Percentiles rank a stretch among this genome's conserved stretches.
Evolutionary conservation across 2,888 invertebrate genomes (phyloP).

Genomic region (Diaperis boleti): DNA sequence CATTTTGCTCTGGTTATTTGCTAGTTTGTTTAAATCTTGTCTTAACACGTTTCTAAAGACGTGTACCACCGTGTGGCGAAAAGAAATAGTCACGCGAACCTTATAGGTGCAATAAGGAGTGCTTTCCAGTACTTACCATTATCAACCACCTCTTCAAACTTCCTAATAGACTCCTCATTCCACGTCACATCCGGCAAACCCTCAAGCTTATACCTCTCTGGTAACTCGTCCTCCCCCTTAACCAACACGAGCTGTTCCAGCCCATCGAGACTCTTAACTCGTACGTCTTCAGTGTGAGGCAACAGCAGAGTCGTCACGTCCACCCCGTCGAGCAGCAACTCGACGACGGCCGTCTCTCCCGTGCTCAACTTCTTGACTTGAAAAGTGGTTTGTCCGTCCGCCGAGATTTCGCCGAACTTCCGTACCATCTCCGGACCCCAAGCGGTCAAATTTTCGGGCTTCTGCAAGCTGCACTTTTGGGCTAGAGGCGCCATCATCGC

Average conservation of each 20-base stretch:
- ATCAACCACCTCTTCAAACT: slow-evolving; percentile 62
- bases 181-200: slow-evolving; percentile 58
- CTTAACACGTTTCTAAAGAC: too few relatives aligned
- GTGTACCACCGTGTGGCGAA: too few relatives aligned
- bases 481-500: slow-evolving; percentile 72
- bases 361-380: slow-evolving; percentile 76
- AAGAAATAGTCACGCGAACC: too few relatives aligned
- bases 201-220: slow-evolving; percentile 48
- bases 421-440: slow-evolving; percentile 78
- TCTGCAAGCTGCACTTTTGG: slow-evolving; percentile 72
- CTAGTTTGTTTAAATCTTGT: too few relatives aligned
- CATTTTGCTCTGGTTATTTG: too few relatives aligned
- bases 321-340: slow-evolving; percentile 72
- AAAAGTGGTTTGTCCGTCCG: slow-evolving; percentile 78
- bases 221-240: slow-evolving; percentile 50
- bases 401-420: slow-evolving; percentile 76
- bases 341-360: slow-evolving; percentile 75
- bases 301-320: slow-evolving; percentile 74
- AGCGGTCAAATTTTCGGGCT: slow-evolving; percentile 65
- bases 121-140: slow-evolving; percentile 57
- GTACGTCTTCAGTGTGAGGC: slow-evolving; percentile 64
- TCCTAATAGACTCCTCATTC: slow-evolving; percentile 61
- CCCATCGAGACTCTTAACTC: slow-evolving; percentile 75
- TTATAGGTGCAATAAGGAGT: too few relatives aligned
- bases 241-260: slow-evolving; percentile 80